Evolutionary conservation across 2,888 invertebrate species (phyloP).

Genomic region (Eustalomyia histrio): DNA sequence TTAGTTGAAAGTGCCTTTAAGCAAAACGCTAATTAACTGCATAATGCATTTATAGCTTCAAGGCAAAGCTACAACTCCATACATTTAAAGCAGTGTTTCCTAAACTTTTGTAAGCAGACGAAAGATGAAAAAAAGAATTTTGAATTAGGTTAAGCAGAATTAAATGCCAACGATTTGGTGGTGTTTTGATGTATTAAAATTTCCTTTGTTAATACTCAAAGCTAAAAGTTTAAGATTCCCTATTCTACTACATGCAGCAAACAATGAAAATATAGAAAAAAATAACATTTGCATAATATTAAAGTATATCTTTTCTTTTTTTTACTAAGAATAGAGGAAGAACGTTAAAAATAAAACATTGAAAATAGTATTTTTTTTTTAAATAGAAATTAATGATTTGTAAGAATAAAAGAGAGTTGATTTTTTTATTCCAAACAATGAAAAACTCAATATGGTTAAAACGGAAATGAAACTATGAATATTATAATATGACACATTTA

Average conservation of each 20-base stretch:
- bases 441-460: constrained; percentile 47
- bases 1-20: constrained; percentile 43
- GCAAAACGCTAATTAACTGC: constrained; percentile 64
- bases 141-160: too few species aligned
- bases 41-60: constrained; percentile 61
- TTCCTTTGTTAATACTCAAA: too few species aligned
- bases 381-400: constrained; percentile 54
- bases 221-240: background rate
- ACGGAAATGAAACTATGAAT: constrained; percentile 58
- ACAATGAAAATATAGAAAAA: constrained; percentile 18
- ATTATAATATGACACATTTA: constrained; percentile 4
- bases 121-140: too few species aligned
- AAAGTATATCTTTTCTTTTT: constrained; percentile 20
- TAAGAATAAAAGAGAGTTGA: constrained; percentile 35
- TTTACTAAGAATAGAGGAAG: constrained; percentile 41
- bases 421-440: constrained; percentile 1
- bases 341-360: constrained; percentile 23
- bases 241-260: background rate
- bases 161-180: too few species aligned
- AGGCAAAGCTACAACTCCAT: background rate
- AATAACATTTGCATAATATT: constrained; percentile 64
- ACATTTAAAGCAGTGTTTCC: background rate
- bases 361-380: constrained; percentile 26
- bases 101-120: background rate
- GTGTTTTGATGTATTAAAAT: too few species aligned